Evolutionary conservation across 2,113 vertebrate species (phyloP), one percentile per base, ranked within the genome.

Genomic region (Poicephalus gulielmi): DNA sequence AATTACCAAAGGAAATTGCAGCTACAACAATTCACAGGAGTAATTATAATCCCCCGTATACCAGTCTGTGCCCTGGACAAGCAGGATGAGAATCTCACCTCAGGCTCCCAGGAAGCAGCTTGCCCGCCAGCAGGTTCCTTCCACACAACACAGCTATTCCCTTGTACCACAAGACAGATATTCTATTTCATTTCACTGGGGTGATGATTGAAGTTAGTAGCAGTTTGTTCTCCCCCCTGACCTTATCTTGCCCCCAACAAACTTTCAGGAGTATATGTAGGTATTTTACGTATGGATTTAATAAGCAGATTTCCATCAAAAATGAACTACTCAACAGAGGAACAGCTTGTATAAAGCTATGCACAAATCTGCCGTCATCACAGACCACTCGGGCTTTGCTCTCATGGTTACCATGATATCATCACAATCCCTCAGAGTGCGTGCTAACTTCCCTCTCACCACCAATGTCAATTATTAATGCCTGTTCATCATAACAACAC

Each of bases 371-470:
- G 86, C 49, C 44, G 79, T 96, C 84, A 97, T 87, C 75, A 77
- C 75, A 91, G 90, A 93, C 66, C 88, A 94, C 37, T 18, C 9
- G 96, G 92, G 80, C 71, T 96, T 97, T 98, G 96, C 84, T 97
- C 93, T 96, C 83, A 83, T 96, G 88, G 81, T 97, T 97, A 97
- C 92, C 86, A 33, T 96, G 90, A 96, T 88, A 94, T 75, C 88
- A 87, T 79, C 92, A 53, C 88, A 92, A 13, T 88, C 73, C 92
- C 89, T 96, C 88, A 25, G 85, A 93, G 81, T 49, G 63, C 8
- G 4, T 41, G 30, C 57, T 95, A 39, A 79, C 83, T 82, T 96
- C 86, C 94, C 44, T 70, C 57, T 96, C 83, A 55, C 59, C 94
- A 87, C 17, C 0, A 44, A 52, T 83, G 92, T 97, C 92, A 96